Base-by-base conservation (phyloP, 2,113 vertebrate species). In the Salvelinus fontinalis region DNA sequence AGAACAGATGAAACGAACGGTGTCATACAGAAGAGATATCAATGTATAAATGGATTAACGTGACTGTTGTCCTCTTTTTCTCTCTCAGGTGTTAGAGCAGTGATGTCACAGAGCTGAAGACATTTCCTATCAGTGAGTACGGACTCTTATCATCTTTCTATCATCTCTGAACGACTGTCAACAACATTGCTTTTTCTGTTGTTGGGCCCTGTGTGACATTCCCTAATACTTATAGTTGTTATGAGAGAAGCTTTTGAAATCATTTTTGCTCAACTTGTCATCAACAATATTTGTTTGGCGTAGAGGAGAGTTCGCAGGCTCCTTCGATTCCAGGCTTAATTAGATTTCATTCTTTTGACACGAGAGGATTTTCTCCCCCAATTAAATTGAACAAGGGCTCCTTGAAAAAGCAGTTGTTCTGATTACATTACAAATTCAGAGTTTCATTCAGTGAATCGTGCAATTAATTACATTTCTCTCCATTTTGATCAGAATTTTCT, bases 21-120 rank as follows among this genome's bases (percentile, higher is more conserved):
- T 62, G 16, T 62, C n/a, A 62, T 24, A 22, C n/a, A 22, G n/a
- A 11, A n/a, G 59, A 62, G 5, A n/a, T 16, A 24, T 24, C n/a
- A 62, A 22, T 7, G 59, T 20, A 14, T 60, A 22, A 60, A n/a
- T n/a, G 14, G 59, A 26, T 73, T 59, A 6, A 39, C 12, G 14
- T 31, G 27, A 66, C 3, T 82, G 34, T 86, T 81, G 89, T 81
- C 91, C 86, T 76, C 66, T 73, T 64, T 39, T 6, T 73, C 18
- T 34, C 34, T 34, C 91, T 79, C 93, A 97, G 96, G 87, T 95
- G 93, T 92, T 90, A 82, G 84, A 94, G 91, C 90, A 94, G 95
- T 94, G 88, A 95, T 97, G 96, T 94, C 93, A 92, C 93, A 94
- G 93, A 94, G 95, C 86, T 98, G 95, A 97, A 93, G 88, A 83